phyloP scores from a whole-genome alignment of 1,140 invertebrate genomes.

The Drosophila kanapiae region DNA sequence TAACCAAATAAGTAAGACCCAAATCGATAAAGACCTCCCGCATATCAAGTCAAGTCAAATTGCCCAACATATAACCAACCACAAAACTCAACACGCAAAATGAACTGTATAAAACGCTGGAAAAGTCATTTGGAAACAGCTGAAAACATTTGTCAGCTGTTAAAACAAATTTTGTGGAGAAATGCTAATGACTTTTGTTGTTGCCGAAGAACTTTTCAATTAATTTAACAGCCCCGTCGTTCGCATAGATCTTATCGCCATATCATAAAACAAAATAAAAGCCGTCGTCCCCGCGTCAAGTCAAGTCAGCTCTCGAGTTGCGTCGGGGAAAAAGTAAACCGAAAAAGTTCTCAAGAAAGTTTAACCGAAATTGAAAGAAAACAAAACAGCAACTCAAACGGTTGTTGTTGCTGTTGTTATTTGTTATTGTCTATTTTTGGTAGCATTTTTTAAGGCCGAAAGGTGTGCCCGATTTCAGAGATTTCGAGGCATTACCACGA shows the following conservation, averaged over 20 bases:
- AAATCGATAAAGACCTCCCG: slow-evolving; percentile 2
- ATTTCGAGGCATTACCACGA: slow-evolving; percentile 54
- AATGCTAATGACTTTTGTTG: slow-evolving; percentile 72
- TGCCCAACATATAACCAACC: slow-evolving; percentile 27
- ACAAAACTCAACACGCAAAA: slow-evolving; percentile 35
- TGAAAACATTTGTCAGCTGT: slow-evolving; percentile 74
- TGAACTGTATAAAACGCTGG: slow-evolving; percentile 21
- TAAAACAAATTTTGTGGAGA: slow-evolving; percentile 69
- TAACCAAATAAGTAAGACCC: slow-evolving; percentile 20
- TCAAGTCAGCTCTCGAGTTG: neutral
- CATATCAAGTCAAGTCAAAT: slow-evolving; percentile 46
- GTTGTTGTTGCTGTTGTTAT: slow-evolving; percentile 25
- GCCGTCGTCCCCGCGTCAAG: slow-evolving; percentile 15
- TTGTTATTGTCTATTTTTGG: slow-evolving; percentile 66
- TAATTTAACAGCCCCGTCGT: slow-evolving; percentile 71
- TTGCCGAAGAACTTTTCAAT: slow-evolving; percentile 75
- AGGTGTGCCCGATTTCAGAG: slow-evolving; percentile 66
- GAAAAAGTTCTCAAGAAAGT: slow-evolving; percentile 72
- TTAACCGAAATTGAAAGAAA: slow-evolving; percentile 61
- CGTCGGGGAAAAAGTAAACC: slow-evolving; percentile 13
- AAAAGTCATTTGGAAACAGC: slow-evolving; percentile 42
- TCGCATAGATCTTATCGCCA: slow-evolving; percentile 77
- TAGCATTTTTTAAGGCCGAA: slow-evolving; percentile 59
- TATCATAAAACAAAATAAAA: slow-evolving; percentile 69
- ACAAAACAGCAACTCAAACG: slow-evolving; percentile 59